Evolutionary conservation across 2,797 vertebrate species (phyloP).

Genomic region (Cheirogaleus major): DNA sequence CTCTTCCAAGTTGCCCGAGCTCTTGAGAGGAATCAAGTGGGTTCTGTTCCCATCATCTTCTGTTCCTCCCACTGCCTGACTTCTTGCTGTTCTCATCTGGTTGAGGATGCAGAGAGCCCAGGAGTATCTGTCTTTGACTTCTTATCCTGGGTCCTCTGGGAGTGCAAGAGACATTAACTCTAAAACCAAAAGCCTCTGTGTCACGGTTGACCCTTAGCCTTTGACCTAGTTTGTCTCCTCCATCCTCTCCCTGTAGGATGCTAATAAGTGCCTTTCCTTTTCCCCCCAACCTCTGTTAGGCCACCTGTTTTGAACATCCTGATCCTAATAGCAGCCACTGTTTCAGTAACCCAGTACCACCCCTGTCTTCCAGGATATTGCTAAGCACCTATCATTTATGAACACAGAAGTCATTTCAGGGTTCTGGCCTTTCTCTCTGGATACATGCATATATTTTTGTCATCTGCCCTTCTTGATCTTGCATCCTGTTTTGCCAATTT

Average conservation of each 20-base stretch:
- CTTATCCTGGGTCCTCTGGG: not conserved
- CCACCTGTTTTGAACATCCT: not conserved
- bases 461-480: constrained; percentile 3
- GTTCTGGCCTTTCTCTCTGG: constrained; percentile 5
- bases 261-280: not conserved
- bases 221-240: not conserved
- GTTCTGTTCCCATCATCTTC: not conserved
- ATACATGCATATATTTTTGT: not conserved
- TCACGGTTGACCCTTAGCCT: not conserved
- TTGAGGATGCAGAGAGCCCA: not conserved
- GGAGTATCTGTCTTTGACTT: not conserved
- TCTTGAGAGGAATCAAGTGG: not conserved
- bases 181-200: not conserved
- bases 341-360: not conserved
- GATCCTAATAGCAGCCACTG: not conserved
- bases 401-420: not conserved
- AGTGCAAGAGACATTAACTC: not conserved
- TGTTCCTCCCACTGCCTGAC: not conserved
- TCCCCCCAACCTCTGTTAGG: not conserved
- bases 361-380: not conserved
- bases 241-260: not conserved
- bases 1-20: constrained; percentile 6
- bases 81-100: not conserved
- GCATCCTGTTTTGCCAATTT: not conserved
- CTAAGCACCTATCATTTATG: not conserved